Conservation (phyloP, 2,888 invertebrate genomes). For the Hartigia nigra region DNA sequence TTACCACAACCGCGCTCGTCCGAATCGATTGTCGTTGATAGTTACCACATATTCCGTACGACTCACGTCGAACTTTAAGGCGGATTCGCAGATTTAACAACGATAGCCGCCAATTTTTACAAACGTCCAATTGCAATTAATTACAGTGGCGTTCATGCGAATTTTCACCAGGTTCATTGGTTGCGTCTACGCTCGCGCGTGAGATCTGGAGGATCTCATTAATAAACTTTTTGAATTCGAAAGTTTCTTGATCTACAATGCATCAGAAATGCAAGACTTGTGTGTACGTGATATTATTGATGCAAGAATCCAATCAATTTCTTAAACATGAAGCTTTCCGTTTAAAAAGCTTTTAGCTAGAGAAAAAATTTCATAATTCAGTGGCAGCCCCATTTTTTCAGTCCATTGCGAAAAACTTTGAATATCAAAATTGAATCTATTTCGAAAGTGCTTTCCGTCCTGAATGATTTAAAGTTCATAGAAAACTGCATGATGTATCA, state of each 20-base stretch:
- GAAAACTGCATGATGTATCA: background rate
- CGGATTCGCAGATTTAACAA: background rate
- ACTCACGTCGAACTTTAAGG: background rate
- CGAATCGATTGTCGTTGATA: conserved; percentile 1
- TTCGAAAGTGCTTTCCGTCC: background rate
- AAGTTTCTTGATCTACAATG: background rate
- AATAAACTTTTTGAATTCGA: background rate
- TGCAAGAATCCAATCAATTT: background rate
- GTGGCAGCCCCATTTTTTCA: background rate
- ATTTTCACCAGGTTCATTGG: background rate
- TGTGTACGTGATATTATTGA: background rate
- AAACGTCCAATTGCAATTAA: background rate
- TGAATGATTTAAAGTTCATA: background rate
- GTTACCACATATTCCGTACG: background rate
- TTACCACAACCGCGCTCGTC: conserved; percentile 6
- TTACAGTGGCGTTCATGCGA: background rate
- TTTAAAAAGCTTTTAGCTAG: background rate
- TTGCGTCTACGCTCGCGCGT: background rate
- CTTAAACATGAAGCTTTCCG: background rate
- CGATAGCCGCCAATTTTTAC: background rate
- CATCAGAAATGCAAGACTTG: background rate
- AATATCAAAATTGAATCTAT: background rate
- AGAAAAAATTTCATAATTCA: background rate
- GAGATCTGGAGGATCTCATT: background rate
- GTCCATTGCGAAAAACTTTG: background rate